Conservation (phyloP, 2,888 invertebrate genomes). For the Iselma pallidipennis region DNA sequence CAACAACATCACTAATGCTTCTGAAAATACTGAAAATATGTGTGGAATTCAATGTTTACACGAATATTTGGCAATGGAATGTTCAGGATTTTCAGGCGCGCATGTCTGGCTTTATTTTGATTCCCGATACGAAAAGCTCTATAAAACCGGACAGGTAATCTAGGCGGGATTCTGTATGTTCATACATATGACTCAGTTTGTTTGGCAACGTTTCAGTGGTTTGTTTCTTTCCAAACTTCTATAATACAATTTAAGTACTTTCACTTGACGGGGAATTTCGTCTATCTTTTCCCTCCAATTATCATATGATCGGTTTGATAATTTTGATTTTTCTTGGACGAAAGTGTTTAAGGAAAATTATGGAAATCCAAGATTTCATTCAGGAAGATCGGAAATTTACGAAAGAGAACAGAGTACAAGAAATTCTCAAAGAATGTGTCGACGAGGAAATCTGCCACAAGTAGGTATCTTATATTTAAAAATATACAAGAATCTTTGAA, state of each 20-base stretch:
- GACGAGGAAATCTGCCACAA: slow-evolving; percentile 34
- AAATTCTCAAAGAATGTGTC: slow-evolving; percentile 43
- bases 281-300: neutral
- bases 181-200: slow-evolving; percentile 42
- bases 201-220: slow-evolving; percentile 30
- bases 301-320: neutral
- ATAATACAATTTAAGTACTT: slow-evolving; percentile 25
- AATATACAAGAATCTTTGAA: neutral
- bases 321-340: no score
- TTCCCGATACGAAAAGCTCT: slow-evolving; percentile 22
- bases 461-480: slow-evolving; percentile 23
- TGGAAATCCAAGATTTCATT: slow-evolving; percentile 27
- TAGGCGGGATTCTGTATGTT: slow-evolving; percentile 37
- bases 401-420: slow-evolving; percentile 41
- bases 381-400: slow-evolving; percentile 13
- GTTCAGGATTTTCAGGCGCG: slow-evolving; percentile 30
- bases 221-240: slow-evolving; percentile 20
- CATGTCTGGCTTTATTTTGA: slow-evolving; percentile 39
- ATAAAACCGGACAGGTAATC: slow-evolving; percentile 48
- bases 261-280: slow-evolving; percentile 20
- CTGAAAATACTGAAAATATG: slow-evolving; percentile 32
- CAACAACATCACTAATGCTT: slow-evolving; percentile 20
- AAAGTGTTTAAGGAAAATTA: slow-evolving; percentile 4
- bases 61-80: slow-evolving; percentile 44
- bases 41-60: slow-evolving; percentile 45